Base-by-base conservation (phyloP, 2,888 invertebrate species). In the Dinocampus coccinellae region DNA sequence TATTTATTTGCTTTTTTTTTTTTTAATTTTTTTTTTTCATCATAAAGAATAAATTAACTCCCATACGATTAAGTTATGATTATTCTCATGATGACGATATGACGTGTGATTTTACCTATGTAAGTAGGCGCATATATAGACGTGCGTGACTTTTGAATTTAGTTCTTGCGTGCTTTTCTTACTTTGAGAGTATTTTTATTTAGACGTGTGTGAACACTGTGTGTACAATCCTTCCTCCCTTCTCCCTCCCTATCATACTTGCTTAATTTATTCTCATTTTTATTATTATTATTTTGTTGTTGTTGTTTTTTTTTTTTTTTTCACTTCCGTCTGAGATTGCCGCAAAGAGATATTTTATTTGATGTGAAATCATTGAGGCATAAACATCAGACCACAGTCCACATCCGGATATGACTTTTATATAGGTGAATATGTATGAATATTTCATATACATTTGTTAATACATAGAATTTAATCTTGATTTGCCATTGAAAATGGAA, bases 361-460 rank as follows among this genome's bases (percentile, higher is more conserved):
- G 73, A 77, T 78, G 77, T 76, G 77, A 78, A 79, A 73, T 78
- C 83, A 83, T 79, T 82, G 87, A 83, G 86, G 87, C 87, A 85
- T 86, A 36, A 66, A 65, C 22, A 22, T 36, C 78, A 83, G 85
- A 86, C 87, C 87, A 84, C 87, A 86, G 83, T 87, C 85, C 86
- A 85, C 86, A 87, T 87, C 86, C 87, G 87, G 85, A 67, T 82
- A 16, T n/a, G 20, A 80, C 76, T 73, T 73, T 75, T 63, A 62
- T 70, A 67, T 74, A 72, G 74, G 16, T 47, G 9, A 9, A 10
- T 33, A 33, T 33, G 10, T 10, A 36, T 2, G 13, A 20, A 47
- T 11, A 47, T 47, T 47, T 47, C 13, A 1, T 16, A 47, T n/a
- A n/a, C n/a, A n/a, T n/a, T n/a, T n/a, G n/a, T n/a, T n/a, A n/a